Base-by-base conservation (phyloP, 2,888 invertebrate species). In the Lochmaea capreae region DNA sequence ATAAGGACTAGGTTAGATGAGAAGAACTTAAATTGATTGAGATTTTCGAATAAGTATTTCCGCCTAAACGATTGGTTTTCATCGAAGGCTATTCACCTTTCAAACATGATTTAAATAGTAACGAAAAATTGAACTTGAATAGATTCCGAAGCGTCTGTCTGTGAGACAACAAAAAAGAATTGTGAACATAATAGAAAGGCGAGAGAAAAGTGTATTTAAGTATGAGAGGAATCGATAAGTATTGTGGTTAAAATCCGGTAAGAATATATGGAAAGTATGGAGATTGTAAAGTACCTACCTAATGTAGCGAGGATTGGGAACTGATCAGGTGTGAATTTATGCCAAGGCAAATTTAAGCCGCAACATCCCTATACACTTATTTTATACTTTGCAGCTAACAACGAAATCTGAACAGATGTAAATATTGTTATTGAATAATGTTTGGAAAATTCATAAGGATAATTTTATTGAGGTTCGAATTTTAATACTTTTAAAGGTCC, bases 291-390 rank as follows among this genome's bases (percentile, higher is more conserved):
- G 74, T 76, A n/a, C n/a, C n/a, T n/a, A n/a, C n/a, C n/a, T n/a
- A 76, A 79, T 80, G 78, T 79, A 75, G 70, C 78, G 77, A 78
- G 77, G 79, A 79, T 80, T 77, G 75, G 78, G 42, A 54, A 42
- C 74, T 77, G 80, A 80, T 81, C 80, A 79, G 77, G 76, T 79
- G 80, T 81, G 72, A 81, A 81, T 82, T 82, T 73, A 81, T 81
- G 81, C 80, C 77, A 71, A 8, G 62, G 77, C 81, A 62, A 42
- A 16, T 81, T 81, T 78, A 73, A 77, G 72, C 71, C 71, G 63
- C 66, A 74, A 39, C 61, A 65, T 54, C 66, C 61, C 69, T 63
- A 61, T 66, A 54, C 18, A 59, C 8, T 6, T 9, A 22, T 22
- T 22, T 22, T 22, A 22, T 58, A 26, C 22, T 22, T n/a, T 11